Percentiles rank a stretch among this genome's conserved stretches.
Evolutionary conservation across 2,113 vertebrate species (phyloP).

Genomic region (Bombycilla garrulus): DNA sequence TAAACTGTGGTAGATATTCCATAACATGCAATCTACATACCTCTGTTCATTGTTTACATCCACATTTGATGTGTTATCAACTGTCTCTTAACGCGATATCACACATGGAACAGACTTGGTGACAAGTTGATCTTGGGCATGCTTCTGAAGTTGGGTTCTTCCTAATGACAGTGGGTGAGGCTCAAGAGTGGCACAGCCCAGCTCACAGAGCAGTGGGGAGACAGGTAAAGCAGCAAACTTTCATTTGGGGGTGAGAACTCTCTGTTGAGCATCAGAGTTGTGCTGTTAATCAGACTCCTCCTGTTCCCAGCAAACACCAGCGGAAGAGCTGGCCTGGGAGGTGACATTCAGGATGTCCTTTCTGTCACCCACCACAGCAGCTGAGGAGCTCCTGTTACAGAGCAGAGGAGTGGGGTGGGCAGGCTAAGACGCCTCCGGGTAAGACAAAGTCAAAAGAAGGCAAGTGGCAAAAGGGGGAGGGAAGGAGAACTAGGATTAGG

Average conservation of each 20-base stretch:
- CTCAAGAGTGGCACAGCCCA: not conserved
- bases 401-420: constrained; percentile 53
- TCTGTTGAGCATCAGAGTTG: not conserved
- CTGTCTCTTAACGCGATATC: not conserved
- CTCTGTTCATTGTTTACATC: not conserved
- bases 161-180: not conserved
- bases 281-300: not conserved
- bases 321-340: not conserved
- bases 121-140: not conserved
- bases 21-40: not conserved
- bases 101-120: not conserved
- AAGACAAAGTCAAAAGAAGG: constrained; percentile 19
- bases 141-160: not conserved
- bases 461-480: constrained; percentile 19
- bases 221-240: not conserved
- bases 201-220: not conserved
- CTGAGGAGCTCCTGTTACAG: constrained; percentile 74
- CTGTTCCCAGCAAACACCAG: not conserved
- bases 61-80: not conserved
- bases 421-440: constrained; percentile 37
- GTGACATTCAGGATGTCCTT: constrained; percentile 59
- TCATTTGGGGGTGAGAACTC: not conserved
- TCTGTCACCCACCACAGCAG: constrained; percentile 64
- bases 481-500: not conserved
- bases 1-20: not conserved